Evolutionary conservation across 2,888 invertebrate genomes (phyloP).

Genomic region (Ischnura elegans): DNA sequence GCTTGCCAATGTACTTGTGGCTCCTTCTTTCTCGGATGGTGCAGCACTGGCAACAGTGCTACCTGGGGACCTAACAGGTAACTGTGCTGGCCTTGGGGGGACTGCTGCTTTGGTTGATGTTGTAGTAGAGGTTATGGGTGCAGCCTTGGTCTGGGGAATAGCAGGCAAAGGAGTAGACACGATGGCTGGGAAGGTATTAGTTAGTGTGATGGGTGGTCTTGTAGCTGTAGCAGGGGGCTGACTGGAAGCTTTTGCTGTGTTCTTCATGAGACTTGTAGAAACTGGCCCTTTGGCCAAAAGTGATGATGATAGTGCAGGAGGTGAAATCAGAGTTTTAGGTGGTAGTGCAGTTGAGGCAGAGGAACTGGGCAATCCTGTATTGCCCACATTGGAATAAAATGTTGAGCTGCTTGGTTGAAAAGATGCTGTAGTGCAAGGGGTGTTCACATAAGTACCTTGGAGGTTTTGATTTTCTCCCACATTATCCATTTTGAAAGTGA

Average conservation of each 20-base stretch:
- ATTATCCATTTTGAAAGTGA: conserved; percentile 54
- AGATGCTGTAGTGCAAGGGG: conserved; percentile 62
- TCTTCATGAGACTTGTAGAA: conserved; percentile 39
- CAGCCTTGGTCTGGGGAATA: not conserved
- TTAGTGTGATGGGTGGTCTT: not conserved
- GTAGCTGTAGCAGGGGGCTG: conserved; percentile 28
- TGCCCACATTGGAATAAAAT: conserved; percentile 55
- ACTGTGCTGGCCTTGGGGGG: conserved; percentile 40
- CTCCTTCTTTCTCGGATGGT: not conserved
- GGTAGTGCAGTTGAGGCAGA: conserved; percentile 40
- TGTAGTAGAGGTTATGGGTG: not conserved
- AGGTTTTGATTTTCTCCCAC: conserved; percentile 71
- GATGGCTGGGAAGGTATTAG: not conserved
- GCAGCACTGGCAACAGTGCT: not conserved
- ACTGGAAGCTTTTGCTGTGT: conserved; percentile 63
- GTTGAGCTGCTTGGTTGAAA: conserved; percentile 50
- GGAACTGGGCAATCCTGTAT: not conserved
- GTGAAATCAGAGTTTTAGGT: conserved; percentile 49
- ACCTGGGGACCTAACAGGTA: conserved; percentile 6
- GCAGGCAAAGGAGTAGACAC: conserved; percentile 44
- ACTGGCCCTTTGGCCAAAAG: conserved; percentile 12
- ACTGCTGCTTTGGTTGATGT: not conserved
- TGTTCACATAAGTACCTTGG: conserved; percentile 80
- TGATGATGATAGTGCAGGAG: conserved; percentile 48
- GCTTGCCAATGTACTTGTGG: not conserved